Base-by-base conservation (phyloP, 1,140 invertebrate species). In the Drosophila fuyamai region DNA sequence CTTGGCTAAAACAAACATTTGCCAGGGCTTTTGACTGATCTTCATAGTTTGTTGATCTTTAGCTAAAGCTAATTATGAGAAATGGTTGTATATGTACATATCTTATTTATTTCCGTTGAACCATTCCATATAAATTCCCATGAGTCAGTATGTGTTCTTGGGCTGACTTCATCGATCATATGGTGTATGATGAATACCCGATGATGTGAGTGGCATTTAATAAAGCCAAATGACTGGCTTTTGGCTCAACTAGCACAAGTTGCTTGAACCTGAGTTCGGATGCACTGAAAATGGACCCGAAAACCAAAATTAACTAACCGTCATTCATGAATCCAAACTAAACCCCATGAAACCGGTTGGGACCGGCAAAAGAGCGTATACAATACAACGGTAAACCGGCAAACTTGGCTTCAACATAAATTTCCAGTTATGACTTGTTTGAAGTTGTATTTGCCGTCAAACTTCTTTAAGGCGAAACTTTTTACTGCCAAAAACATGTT, bases 91-190 rank as follows among this genome's bases (percentile, higher is more conserved):
- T 36, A 32, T 32, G 1, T 8, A 29, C 0, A 3, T 29, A 32
- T 48, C 12, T 38, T 14, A 23, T 27, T 61, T 18, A 12, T 35
- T 51, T 51, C 29, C 48, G n/a, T 23, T 47, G n/a, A 18, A 46
- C n/a, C n/a, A n/a, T n/a, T 38, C 14, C 32, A 53, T 23, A 48
- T 32, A 27, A 14, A 61, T 54, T 18, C 55, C 13, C 6, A 75
- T 75, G 71, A 75, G 5, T 75, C 58, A 75, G 18, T 38, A 13
- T 38, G 23, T 57, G 8, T 38, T 44, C 40, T 35, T 57, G 14
- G 32, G 70, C 72, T 75, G 72, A 75, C 71, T 75, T 75, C 72
- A 75, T 75, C 68, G 66, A 71, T 71, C 70, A 65, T 63, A 43
- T 40, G 41, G 57, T 41, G 14, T 60, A 50, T 61, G 35, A 74